Percentiles rank a stretch among this genome's conserved stretches.
Conservation (phyloP, 2,113 vertebrate genomes). For the Phalacrocorax aristotelis region DNA sequence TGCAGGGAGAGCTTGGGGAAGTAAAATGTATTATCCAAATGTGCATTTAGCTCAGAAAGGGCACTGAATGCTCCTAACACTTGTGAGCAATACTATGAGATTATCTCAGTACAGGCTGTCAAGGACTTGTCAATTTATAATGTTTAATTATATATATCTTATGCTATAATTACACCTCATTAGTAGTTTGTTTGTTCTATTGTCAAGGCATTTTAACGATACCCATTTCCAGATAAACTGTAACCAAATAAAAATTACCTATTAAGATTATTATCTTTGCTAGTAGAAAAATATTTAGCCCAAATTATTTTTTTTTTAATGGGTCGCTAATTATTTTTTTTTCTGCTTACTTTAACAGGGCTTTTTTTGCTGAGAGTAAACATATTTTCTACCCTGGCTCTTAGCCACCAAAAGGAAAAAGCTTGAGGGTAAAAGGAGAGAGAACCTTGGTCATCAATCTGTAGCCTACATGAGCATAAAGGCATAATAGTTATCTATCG, state of each 20-base stretch:
- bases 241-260: slow-evolving; percentile 14
- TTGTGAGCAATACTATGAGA: not conserved
- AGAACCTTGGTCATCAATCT: not conserved
- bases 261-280: slow-evolving; percentile 17
- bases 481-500: not conserved
- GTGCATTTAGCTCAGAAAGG: not conserved
- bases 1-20: not conserved
- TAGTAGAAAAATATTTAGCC: not conserved
- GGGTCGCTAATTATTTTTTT: not conserved
- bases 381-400: not conserved
- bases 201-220: not conserved
- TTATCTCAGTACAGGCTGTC: not conserved
- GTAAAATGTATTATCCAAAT: not conserved
- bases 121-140: not conserved
- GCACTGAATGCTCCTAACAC: not conserved
- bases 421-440: not conserved
- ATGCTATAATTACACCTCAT: not conserved
- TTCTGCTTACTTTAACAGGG: not conserved
- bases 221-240: not conserved
- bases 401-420: not conserved
- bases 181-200: not conserved
- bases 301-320: not conserved
- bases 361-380: not conserved
- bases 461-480: not conserved
- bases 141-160: slow-evolving; percentile 25